Percentiles rank a stretch among this genome's conserved stretches.
Evolutionary conservation across 2,113 vertebrate species (phyloP).

Genomic region (Rhipidura dahli): DNA sequence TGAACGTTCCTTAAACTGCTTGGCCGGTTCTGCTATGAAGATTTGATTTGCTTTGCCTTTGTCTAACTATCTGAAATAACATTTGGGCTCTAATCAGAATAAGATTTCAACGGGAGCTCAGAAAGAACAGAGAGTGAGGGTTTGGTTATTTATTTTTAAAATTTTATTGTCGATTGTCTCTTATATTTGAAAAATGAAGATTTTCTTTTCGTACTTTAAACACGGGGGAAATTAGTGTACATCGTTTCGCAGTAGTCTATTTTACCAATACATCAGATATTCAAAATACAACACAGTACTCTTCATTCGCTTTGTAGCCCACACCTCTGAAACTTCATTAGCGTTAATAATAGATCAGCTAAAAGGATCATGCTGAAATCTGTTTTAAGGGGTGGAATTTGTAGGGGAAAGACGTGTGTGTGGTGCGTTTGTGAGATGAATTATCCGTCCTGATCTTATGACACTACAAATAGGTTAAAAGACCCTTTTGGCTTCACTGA

Average conservation of each 20-base stretch:
- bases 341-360: constrained; percentile 56
- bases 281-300: neutral
- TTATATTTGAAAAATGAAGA: neutral
- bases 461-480: constrained; percentile 39
- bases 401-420: neutral
- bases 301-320: neutral
- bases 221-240: neutral
- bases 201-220: neutral
- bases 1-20: neutral
- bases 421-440: neutral
- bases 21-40: neutral
- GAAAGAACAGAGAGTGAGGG: neutral
- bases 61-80: neutral
- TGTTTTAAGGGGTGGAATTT: constrained; percentile 44
- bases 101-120: neutral
- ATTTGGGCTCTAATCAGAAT: neutral
- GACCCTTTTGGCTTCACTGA: constrained; percentile 19
- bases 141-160: neutral
- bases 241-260: neutral
- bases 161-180: neutral
- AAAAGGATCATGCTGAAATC: constrained; percentile 5
- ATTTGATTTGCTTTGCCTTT: neutral
- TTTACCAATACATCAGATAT: neutral
- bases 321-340: constrained; percentile 51
- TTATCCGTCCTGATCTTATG: constrained; percentile 1